Conservation (phyloP, 2,888 invertebrate genomes). For the Dryocosmus kuriphilus region DNA sequence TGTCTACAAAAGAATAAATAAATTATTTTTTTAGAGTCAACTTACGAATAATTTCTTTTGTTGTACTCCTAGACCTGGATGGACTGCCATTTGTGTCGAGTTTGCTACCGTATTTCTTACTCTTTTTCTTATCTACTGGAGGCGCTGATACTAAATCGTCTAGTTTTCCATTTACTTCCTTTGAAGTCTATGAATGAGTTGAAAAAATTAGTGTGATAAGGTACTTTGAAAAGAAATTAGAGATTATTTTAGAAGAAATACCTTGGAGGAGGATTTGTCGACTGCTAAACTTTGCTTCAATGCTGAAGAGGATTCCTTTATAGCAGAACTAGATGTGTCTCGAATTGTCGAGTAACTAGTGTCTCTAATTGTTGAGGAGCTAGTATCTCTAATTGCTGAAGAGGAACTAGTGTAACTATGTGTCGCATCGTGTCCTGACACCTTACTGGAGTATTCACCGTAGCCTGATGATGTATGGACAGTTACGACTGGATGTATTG, state of each 20-base stretch:
- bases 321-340: background rate
- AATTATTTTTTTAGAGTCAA: constrained; percentile 16
- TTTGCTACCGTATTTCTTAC: constrained; percentile 84
- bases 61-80: constrained; percentile 92
- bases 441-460: constrained; percentile 75
- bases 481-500: constrained; percentile 78
- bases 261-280: constrained; percentile 28
- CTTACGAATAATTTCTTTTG: constrained; percentile 91
- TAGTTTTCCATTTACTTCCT: constrained; percentile 20
- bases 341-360: background rate
- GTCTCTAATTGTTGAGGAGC: background rate
- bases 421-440: constrained; percentile 65
- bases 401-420: constrained; percentile 67
- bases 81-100: constrained; percentile 89
- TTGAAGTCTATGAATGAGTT: background rate
- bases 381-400: constrained; percentile 39
- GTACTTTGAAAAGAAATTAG: background rate
- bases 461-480: constrained; percentile 77
- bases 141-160: constrained; percentile 41
- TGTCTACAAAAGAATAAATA: background rate
- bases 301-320: constrained; percentile 5
- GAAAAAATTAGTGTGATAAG: background rate
- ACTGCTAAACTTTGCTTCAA: constrained; percentile 33
- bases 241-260: constrained; percentile 18
- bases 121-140: constrained; percentile 78